Evolutionary conservation across 1,140 invertebrate species (phyloP).

Genomic region (Drosophila yakuba): DNA sequence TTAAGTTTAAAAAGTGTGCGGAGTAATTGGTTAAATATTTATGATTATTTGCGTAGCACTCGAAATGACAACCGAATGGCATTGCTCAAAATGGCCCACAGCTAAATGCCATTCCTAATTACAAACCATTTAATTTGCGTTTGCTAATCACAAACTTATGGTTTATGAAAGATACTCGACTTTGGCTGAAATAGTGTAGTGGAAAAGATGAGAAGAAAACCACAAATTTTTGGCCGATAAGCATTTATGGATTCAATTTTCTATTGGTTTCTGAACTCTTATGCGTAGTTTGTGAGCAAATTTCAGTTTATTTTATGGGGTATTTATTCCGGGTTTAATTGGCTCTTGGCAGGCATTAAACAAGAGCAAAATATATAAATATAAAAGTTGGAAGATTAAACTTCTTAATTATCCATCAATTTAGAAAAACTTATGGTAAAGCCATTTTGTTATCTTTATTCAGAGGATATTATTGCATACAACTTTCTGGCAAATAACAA

Average conservation of each 20-base stretch:
- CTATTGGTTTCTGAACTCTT: neutral
- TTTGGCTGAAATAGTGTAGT: neutral
- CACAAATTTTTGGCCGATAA: conserved; percentile 6
- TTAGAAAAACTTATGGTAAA: too few relatives aligned
- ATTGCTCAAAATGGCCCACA: conserved; percentile 7
- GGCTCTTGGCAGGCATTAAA: neutral
- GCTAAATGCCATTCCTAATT: conserved; percentile 43
- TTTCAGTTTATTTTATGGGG: too few relatives aligned
- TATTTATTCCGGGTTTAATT: neutral
- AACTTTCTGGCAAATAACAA: too few relatives aligned
- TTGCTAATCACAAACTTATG: conserved; percentile 11
- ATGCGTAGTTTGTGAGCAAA: too few relatives aligned
- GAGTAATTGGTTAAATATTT: conserved; percentile 50
- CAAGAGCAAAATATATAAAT: neutral
- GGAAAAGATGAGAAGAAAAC: conserved; percentile 1
- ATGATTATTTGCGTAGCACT: conserved; percentile 42
- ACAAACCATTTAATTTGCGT: conserved; percentile 28
- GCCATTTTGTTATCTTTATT: too few relatives aligned
- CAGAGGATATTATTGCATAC: too few relatives aligned
- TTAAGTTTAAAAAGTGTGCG: conserved; percentile 71
- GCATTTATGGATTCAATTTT: conserved; percentile 16
- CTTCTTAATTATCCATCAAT: too few relatives aligned
- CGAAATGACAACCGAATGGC: conserved; percentile 14
- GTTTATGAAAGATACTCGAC: conserved; percentile 7
- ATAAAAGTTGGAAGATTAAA: too few relatives aligned